A percentile compares a stretch with the other conserved stretches of the same genome.
These are phyloP conservation scores for Micromussa lordhowensis DNA, from an alignment of 92 coral and sea anemone genomes.

Conservation along the genomic window DNA sequence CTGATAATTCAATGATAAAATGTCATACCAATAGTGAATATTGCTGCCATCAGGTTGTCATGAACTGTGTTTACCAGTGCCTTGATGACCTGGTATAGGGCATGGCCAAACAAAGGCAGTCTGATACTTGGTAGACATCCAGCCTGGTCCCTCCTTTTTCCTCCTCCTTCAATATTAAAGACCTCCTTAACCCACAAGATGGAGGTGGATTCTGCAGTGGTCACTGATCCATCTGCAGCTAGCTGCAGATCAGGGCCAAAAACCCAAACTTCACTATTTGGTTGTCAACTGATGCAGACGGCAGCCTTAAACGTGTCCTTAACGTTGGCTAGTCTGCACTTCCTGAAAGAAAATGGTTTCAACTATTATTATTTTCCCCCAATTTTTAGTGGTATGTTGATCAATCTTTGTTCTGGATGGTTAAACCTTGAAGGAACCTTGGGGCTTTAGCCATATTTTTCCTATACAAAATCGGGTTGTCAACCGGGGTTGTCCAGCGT, in stretches of 20 bases:
- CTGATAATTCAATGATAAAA: too few species aligned
- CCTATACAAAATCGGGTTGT: too few species aligned
- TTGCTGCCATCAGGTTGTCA: conserved; percentile 39
- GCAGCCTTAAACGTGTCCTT: conserved; percentile 46
- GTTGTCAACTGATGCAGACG: conserved; percentile 39
- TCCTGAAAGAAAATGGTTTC: neutral
- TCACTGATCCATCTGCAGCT: neutral
- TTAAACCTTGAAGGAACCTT: too few species aligned
- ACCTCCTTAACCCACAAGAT: conserved; percentile 28
- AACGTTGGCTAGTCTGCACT: neutral
- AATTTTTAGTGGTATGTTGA: too few species aligned
- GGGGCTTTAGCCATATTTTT: too few species aligned
- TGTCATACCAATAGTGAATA: conserved; percentile 48
- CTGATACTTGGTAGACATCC: neutral
- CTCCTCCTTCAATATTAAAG: neutral
- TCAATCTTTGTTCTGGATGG: too few species aligned
- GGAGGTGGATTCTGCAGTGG: neutral
- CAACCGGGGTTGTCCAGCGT: too few species aligned
- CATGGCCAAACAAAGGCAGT: conserved; percentile 1
- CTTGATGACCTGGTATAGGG: conserved; percentile 9
- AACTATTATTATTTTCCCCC: too few species aligned
- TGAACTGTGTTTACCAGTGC: conserved; percentile 22
- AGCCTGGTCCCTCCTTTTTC: too few species aligned
- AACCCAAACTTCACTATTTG: neutral
- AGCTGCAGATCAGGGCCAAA: conserved; percentile 27